phyloP scores from a whole-genome alignment of 2,888 invertebrate genomes.

The Polyommatus iphigenia region DNA sequence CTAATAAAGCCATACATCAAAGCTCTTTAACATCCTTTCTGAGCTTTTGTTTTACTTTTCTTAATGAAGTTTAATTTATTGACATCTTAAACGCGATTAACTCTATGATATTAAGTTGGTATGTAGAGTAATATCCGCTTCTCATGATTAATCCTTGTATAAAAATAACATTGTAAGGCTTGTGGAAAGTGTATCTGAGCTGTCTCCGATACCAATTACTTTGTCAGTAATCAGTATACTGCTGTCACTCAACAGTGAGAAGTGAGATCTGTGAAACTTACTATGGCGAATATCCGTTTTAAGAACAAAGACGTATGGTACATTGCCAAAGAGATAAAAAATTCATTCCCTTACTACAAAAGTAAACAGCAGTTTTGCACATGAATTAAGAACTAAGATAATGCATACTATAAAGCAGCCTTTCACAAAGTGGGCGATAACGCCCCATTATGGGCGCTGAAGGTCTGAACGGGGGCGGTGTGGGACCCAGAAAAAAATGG shows the following conservation, averaged over 20 bases:
- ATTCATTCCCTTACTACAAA: not conserved
- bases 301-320: not conserved
- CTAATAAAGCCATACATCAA: constrained; percentile 12
- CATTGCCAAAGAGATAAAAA: too few relatives aligned
- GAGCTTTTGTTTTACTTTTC: not conserved
- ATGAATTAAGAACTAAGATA: not conserved
- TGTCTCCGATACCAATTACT: not conserved
- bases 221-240: not conserved
- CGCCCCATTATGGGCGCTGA: too few relatives aligned
- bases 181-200: not conserved
- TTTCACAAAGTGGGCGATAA: too few relatives aligned
- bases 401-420: not conserved
- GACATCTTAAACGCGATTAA: not conserved
- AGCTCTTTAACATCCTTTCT: constrained; percentile 10
- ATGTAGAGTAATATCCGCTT: not conserved
- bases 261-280: not conserved
- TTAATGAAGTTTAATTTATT: not conserved
- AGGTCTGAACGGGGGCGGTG: too few relatives aligned
- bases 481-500: too few relatives aligned
- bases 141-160: not conserved
- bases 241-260: not conserved
- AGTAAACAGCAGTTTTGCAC: not conserved
- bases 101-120: constrained; percentile 9
- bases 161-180: not conserved
- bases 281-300: not conserved